Evolutionary conservation across 2,888 invertebrate species (phyloP).

Genomic region (Fragum whitleyi): DNA sequence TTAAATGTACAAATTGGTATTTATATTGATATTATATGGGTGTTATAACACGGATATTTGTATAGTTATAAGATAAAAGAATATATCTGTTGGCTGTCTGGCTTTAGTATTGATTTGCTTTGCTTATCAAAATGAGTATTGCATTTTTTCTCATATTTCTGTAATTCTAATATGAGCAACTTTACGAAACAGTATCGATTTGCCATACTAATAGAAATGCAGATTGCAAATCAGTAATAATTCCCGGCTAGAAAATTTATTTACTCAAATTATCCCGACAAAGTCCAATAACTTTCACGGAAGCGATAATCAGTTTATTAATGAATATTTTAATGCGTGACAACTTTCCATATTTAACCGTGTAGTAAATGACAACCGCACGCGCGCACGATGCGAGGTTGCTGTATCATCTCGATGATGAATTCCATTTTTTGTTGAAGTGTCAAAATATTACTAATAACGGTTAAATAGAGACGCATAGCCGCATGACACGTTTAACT

Average conservation of each 20-base stretch:
- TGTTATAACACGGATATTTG: too few species aligned
- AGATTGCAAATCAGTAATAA: too few species aligned
- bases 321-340: constrained; percentile 16
- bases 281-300: background rate
- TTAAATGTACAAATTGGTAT: too few species aligned
- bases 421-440: constrained; percentile 23
- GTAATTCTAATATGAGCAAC: too few species aligned
- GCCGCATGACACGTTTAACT: constrained; percentile 22
- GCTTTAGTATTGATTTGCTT: too few species aligned
- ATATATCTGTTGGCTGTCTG: too few species aligned
- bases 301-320: constrained; percentile 6
- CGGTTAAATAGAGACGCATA: constrained; percentile 23
- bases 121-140: too few species aligned
- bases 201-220: too few species aligned
- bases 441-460: constrained; percentile 30
- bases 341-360: constrained; percentile 8
- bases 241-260: background rate
- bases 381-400: background rate
- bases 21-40: too few species aligned
- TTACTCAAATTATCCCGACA: background rate
- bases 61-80: too few species aligned
- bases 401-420: constrained; percentile 11
- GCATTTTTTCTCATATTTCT: too few species aligned
- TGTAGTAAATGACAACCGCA: constrained; percentile 12
- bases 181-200: too few species aligned